Evolutionary conservation across 2,113 vertebrate species (phyloP).

Genomic region (Nicator chloris): DNA sequence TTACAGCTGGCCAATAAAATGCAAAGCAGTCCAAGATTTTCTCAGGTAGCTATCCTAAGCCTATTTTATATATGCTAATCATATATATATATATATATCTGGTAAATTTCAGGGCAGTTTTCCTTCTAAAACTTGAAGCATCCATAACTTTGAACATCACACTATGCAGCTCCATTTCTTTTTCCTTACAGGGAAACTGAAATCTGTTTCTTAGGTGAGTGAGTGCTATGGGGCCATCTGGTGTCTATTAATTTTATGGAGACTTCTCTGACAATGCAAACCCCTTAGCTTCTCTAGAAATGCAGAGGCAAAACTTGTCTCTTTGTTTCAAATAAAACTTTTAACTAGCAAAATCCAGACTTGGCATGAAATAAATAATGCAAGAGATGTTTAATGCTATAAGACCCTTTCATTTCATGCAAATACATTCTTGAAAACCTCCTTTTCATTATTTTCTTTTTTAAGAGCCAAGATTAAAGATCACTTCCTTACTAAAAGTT

Average conservation of each 20-base stretch:
- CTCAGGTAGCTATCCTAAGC: background rate
- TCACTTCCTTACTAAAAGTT: background rate
- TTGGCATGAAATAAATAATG: background rate
- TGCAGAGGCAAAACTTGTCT: background rate
- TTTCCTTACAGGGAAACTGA: background rate
- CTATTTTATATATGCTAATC: background rate
- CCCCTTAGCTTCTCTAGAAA: background rate
- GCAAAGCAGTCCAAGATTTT: background rate
- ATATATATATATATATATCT: fast-evolving
- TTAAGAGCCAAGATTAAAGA: background rate
- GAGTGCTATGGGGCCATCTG: background rate
- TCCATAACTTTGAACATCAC: background rate
- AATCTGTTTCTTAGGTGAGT: background rate
- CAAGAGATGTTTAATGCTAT: background rate
- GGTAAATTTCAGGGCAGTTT: background rate
- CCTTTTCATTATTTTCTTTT: background rate
- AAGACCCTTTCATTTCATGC: background rate
- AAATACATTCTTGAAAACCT: background rate
- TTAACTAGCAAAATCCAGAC: background rate
- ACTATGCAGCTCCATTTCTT: background rate
- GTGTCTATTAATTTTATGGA: background rate
- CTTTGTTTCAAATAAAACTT: background rate
- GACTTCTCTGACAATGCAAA: background rate
- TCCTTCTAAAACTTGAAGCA: background rate
- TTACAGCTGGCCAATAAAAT: background rate